Conservation (phyloP, 2,113 vertebrate genomes). For the Thinocorus orbignyianus region DNA sequence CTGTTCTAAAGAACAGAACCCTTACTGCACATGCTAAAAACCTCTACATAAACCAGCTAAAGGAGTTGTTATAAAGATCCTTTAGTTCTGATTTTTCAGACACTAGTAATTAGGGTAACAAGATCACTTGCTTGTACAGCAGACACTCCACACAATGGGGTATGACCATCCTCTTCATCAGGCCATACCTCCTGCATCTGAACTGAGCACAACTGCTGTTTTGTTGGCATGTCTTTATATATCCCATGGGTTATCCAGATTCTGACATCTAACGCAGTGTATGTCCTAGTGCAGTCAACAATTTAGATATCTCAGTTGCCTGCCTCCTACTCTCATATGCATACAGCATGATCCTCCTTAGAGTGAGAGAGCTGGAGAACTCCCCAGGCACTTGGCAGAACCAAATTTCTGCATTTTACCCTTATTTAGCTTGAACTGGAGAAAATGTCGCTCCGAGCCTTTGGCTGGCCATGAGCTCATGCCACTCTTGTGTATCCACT, state of each 20-base stretch:
- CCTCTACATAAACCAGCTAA: not conserved
- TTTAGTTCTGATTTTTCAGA: not conserved
- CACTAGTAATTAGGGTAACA: not conserved
- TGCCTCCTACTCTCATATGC: not conserved
- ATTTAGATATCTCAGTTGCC: not conserved
- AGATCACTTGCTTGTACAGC: not conserved
- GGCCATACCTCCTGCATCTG: not conserved
- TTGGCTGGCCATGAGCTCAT: not conserved
- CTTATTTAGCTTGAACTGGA: not conserved
- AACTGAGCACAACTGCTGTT: not conserved
- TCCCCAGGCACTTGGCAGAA: not conserved
- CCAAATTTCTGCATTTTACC: not conserved
- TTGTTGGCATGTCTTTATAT: not conserved
- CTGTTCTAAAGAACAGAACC: not conserved
- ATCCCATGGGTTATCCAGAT: not conserved
- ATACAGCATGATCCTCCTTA: not conserved
- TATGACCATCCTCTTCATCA: not conserved
- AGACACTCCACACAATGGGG: not conserved
- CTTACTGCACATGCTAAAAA: not conserved
- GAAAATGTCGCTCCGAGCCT: not conserved
- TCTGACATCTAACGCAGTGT: not conserved
- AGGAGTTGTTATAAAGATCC: not conserved
- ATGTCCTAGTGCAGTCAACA: not conserved
- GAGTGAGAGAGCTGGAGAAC: not conserved
- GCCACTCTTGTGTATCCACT: not conserved